A percentile compares a stretch with the other conserved stretches of the same genome.
These are phyloP conservation scores for Drosophila rhopaloa DNA, from an alignment of 1,140 invertebrate genomes.

Conservation along the genomic window DNA sequence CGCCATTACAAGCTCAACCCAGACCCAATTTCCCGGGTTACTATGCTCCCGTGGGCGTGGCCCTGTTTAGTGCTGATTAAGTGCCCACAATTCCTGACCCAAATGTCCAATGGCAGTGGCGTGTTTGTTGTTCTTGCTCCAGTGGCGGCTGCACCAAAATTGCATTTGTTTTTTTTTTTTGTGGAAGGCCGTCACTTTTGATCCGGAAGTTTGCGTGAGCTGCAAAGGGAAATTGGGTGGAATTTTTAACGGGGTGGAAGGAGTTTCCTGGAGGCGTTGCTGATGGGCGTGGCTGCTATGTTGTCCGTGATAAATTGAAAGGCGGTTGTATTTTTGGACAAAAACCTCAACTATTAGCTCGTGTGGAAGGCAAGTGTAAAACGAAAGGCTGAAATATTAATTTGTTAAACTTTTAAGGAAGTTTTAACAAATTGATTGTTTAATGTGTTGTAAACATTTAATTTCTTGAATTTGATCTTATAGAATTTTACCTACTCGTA, in stretches of 20 bases:
- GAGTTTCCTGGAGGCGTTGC: conserved; percentile 6
- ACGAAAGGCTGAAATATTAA: background rate
- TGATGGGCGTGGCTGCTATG: conserved; percentile 14
- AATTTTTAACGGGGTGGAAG: background rate
- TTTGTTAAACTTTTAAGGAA: background rate
- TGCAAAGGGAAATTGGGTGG: background rate
- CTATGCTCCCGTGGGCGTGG: conserved; percentile 21
- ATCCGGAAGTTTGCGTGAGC: conserved; percentile 47
- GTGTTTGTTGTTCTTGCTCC: conserved; percentile 38
- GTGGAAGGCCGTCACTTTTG: conserved; percentile 28
- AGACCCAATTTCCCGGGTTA: conserved; percentile 20
- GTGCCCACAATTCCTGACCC: conserved; percentile 22
- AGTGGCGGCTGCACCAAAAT: conserved; percentile 25
- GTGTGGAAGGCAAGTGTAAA: conserved; percentile 1
- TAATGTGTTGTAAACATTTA: background rate
- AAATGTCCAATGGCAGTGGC: conserved; percentile 23
- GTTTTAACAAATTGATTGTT: background rate
- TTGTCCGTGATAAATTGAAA: conserved; percentile 18
- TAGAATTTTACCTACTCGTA: too few species aligned
- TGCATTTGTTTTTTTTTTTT: conserved; percentile 45
- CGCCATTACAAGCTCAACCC: conserved; percentile 22
- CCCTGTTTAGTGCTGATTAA: conserved; percentile 45
- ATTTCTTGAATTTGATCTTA: background rate
- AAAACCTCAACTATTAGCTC: conserved; percentile 11
- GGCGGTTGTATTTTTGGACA: conserved; percentile 24